Evolutionary conservation across 1,140 invertebrate genomes (phyloP), one percentile per base, ranked within the genome.

Genomic region (Planococcus citri): DNA sequence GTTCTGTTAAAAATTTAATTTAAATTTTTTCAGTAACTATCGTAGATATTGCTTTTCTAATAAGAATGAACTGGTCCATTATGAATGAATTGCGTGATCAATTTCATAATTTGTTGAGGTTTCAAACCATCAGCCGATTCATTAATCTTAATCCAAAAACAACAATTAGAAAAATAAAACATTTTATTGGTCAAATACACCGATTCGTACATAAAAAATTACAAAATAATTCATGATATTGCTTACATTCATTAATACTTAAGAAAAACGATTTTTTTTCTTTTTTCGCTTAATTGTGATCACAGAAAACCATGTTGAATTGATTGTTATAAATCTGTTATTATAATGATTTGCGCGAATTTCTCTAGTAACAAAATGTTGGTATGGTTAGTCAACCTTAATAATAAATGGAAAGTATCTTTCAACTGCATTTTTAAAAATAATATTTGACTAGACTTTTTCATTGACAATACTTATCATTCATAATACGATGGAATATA

Each of bases 141-240:
- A n/a, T n/a, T n/a, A n/a, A n/a, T n/a, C n/a, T n/a, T n/a, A n/a
- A n/a, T n/a, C n/a, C n/a, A n/a, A n/a, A n/a, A n/a, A n/a, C n/a
- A n/a, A n/a, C n/a, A n/a, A n/a, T n/a, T n/a, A n/a, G n/a, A n/a
- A n/a, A n/a, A n/a, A 64, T 9, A 64, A 64, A 64, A 64, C 60
- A 64, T 6, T 64, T 64, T 64, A 64, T 64, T 64, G 60, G 60
- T 64, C 60, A 64, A 64, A 64, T 64, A 64, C 60, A 64, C 25
- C 20, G 60, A 64, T 64, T 24, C 60, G 17, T 24, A 64, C 22
- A 64, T 64, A 64, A 10, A 64, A 64, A 64, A 64, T 64, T 64
- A 64, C 9, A 64, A 64, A 64, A 64, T 25, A 64, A 22, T 64
- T 64, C 60, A 64, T 64, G 60, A 64, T 64, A 64, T 64, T 64